Conservation (phyloP, 1,140 invertebrate species). For the Coptotermes formosanus region DNA sequence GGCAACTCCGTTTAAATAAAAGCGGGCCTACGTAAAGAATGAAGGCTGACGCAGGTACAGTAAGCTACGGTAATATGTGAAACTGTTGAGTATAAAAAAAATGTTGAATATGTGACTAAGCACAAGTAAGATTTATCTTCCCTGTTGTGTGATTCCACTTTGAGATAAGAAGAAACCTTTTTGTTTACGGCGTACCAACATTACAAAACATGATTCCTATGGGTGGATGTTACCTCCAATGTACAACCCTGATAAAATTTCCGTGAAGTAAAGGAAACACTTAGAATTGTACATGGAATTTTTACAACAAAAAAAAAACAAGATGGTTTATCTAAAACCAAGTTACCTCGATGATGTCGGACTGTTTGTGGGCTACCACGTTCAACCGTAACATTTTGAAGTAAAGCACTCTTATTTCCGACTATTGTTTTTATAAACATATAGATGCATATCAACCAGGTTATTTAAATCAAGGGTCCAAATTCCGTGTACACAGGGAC, state of each 20-base stretch:
- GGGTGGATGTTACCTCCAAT: background rate
- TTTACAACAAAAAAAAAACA: conserved; percentile 1
- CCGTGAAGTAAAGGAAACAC: background rate
- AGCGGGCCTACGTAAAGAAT: background rate
- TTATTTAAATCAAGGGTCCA: background rate
- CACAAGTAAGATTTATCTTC: background rate
- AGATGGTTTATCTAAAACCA: background rate
- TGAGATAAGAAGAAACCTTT: background rate
- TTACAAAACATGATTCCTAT: background rate
- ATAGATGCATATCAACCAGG: background rate
- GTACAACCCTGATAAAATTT: background rate
- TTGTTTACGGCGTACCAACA: background rate
- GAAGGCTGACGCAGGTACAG: background rate
- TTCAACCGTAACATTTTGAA: background rate
- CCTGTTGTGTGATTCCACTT: background rate
- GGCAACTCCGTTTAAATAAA: no score
- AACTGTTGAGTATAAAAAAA: background rate
- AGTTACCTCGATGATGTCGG: background rate
- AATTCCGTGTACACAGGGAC: no score
- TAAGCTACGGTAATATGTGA: background rate
- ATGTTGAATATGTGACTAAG: background rate
- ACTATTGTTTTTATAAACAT: background rate
- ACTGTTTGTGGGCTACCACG: background rate
- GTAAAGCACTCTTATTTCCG: background rate
- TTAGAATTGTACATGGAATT: background rate